A percentile compares a stretch with the other conserved stretches of the same genome.
Conservation (phyloP, 2,888 invertebrate species). For the Pteria penguin region DNA sequence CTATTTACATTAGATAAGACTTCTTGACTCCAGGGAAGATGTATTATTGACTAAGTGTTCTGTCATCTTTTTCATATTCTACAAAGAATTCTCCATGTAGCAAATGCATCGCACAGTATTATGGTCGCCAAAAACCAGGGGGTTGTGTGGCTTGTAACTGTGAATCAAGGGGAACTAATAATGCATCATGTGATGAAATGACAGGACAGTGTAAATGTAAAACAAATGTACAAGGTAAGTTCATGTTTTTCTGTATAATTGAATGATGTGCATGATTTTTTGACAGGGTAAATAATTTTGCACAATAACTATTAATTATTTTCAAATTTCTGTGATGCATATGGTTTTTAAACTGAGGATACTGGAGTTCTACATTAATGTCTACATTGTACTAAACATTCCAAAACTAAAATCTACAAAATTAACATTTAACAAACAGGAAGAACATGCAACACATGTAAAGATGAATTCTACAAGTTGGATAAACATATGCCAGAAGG, state of each 20-base stretch:
- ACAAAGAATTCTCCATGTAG: too few relatives aligned
- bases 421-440: too few relatives aligned
- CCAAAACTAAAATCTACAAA: too few relatives aligned
- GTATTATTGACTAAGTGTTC: too few relatives aligned
- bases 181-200: constrained; percentile 20
- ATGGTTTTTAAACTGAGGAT: too few relatives aligned
- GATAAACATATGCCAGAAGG: constrained; percentile 27
- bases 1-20: too few relatives aligned
- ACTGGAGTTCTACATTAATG: too few relatives aligned
- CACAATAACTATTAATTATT: neutral
- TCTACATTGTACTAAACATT: too few relatives aligned
- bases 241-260: neutral
- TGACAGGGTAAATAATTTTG: neutral
- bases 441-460: constrained; percentile 53
- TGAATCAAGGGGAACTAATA: constrained; percentile 1
- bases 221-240: constrained; percentile 46
- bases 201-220: constrained; percentile 54
- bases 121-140: constrained; percentile 3
- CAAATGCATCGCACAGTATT: constrained; percentile 23
- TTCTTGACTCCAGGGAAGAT: too few relatives aligned
- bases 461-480: constrained; percentile 47
- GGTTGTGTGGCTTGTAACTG: constrained; percentile 32
- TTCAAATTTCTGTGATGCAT: neutral
- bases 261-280: neutral
- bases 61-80: too few relatives aligned